A percentile compares a stretch with the other conserved stretches of the same genome.
Evolutionary conservation across 2,113 vertebrate species (phyloP).

Genomic region (Cyprinodon brontotheroides): DNA sequence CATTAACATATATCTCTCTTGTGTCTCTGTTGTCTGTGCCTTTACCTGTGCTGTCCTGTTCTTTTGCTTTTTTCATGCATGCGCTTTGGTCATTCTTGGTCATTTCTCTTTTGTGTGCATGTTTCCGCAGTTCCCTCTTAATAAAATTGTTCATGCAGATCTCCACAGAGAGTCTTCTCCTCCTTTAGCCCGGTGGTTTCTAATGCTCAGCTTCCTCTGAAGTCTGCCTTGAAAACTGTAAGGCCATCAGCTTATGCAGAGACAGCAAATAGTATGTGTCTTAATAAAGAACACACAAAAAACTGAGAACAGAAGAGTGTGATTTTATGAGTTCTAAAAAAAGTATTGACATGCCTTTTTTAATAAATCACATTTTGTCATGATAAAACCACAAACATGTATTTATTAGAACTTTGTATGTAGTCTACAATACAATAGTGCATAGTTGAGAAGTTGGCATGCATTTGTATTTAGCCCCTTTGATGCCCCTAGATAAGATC

Average conservation of each 20-base stretch:
- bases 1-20: constrained; percentile 60
- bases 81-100: constrained; percentile 30
- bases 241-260: constrained; percentile 79
- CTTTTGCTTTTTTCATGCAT: constrained; percentile 54
- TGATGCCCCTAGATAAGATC: no score
- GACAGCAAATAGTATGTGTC: constrained; percentile 79
- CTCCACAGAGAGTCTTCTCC: constrained; percentile 84
- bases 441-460: no score
- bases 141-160: constrained; percentile 75
- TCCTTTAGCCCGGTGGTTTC: constrained; percentile 79
- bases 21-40: constrained; percentile 74
- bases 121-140: constrained; percentile 48
- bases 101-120: constrained; percentile 9
- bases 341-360: background rate
- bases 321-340: background rate
- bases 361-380: background rate
- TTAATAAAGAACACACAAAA: background rate
- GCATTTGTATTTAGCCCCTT: no score
- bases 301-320: background rate
- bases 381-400: background rate
- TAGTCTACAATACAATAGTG: background rate
- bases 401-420: background rate
- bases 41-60: constrained; percentile 71
- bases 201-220: constrained; percentile 87
- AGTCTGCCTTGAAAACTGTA: constrained; percentile 89